These are phyloP conservation scores for Hyposoter didymator DNA, from an alignment of 2,888 invertebrate genomes.

Conservation along the genomic window DNA sequence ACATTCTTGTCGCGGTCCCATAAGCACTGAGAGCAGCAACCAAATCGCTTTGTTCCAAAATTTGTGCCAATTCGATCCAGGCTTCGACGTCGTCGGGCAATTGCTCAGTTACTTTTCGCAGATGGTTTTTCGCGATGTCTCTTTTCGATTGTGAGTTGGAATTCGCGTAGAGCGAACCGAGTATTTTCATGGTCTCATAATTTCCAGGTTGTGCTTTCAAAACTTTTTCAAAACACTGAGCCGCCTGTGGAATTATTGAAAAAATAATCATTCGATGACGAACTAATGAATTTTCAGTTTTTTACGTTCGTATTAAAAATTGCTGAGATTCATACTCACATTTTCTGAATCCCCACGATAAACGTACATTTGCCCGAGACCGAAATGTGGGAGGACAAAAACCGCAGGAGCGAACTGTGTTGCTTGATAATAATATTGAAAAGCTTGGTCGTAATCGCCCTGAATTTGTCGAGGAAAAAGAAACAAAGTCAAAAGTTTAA, in stretches of 20 bases:
- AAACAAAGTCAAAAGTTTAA: not conserved
- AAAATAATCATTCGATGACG: not conserved
- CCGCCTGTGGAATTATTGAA: conserved; percentile 88
- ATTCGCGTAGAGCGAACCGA: conserved; percentile 98
- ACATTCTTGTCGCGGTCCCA: conserved; percentile 95
- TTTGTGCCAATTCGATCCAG: conserved; percentile 99
- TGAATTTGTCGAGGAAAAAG: conserved; percentile 73
- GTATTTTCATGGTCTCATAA: conserved; percentile 99
- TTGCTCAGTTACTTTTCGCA: conserved; percentile 98
- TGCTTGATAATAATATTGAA: conserved; percentile 99
- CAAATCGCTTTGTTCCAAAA: conserved; percentile 97
- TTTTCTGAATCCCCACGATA: conserved; percentile 97
- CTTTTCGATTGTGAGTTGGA: conserved; percentile 95
- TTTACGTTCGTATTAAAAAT: not conserved
- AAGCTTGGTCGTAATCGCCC: conserved; percentile 98
- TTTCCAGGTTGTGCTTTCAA: conserved; percentile 98
- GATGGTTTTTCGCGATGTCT: conserved; percentile 96
- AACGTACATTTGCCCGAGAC: conserved; percentile 99
- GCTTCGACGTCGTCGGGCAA: conserved; percentile 99
- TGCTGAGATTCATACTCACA: conserved; percentile 85
- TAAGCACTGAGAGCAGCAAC: conserved; percentile 94
- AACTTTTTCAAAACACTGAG: conserved; percentile 99
- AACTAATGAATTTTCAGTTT: not conserved
- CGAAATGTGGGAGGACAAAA: conserved; percentile 99
- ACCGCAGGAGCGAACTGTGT: conserved; percentile 98